Evolutionary conservation across 2,888 invertebrate genomes (phyloP).

Genomic region (Papilio gigon): DNA sequence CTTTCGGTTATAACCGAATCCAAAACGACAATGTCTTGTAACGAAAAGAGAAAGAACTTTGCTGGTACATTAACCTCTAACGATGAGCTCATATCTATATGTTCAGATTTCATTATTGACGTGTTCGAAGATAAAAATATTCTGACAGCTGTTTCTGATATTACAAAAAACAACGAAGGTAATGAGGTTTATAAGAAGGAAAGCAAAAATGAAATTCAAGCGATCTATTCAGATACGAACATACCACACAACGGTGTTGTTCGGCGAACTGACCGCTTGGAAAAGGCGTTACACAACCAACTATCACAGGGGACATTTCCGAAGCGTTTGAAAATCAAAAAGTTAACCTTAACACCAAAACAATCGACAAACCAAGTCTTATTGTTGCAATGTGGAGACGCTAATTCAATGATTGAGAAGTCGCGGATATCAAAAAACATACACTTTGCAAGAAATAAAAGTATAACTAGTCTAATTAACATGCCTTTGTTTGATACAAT

Average conservation of each 20-base stretch:
- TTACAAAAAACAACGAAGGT: slow-evolving; percentile 42
- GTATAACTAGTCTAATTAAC: slow-evolving; percentile 51
- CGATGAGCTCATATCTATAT: slow-evolving; percentile 49
- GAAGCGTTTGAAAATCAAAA: slow-evolving; percentile 63
- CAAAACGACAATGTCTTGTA: slow-evolving; percentile 44
- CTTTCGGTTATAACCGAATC: slow-evolving; percentile 46
- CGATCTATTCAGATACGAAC: slow-evolving; percentile 17
- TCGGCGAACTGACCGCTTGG: slow-evolving; percentile 44
- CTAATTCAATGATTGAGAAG: slow-evolving; percentile 58
- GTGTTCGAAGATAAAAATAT: slow-evolving; percentile 60
- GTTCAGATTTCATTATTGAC: slow-evolving; percentile 57
- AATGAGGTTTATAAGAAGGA: slow-evolving; percentile 41
- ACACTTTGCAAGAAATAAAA: slow-evolving; percentile 47
- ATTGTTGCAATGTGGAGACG: slow-evolving; percentile 66
- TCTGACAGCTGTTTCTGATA: slow-evolving; percentile 57
- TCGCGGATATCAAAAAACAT: slow-evolving; percentile 54
- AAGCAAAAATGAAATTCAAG: slow-evolving; percentile 10
- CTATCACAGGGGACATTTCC: slow-evolving; percentile 60
- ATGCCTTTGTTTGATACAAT: slow-evolving; percentile 53
- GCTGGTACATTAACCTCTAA: slow-evolving; percentile 44
- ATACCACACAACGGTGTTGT: slow-evolving; percentile 14
- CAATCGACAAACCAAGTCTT: slow-evolving; percentile 61
- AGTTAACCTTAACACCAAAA: slow-evolving; percentile 65
- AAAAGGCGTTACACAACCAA: slow-evolving; percentile 57
- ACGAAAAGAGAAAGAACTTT: slow-evolving; percentile 44